Base-by-base conservation (phyloP, 2,888 invertebrate genomes). In the Zaprionus lineosus region DNA sequence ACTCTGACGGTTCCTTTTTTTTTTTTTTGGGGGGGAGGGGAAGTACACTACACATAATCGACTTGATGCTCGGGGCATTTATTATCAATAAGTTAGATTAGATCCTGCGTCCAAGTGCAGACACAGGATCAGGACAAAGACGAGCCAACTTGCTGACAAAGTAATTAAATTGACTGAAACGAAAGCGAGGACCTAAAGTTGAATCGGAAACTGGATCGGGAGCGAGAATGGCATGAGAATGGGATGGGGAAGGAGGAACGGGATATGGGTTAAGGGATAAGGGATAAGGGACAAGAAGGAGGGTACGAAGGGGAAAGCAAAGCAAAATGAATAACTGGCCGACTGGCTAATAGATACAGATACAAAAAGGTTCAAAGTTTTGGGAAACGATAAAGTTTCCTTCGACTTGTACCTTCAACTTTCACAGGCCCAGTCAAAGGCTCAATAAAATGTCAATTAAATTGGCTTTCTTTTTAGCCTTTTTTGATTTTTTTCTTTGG, bases 21-120 rank as follows among this genome's bases (percentile, higher is more conserved):
- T 31, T 19, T 24, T 18, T 7, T 33, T 24, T 7, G 19, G 18
- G 28, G 41, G 39, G 51, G 36, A 46, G 53, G 36, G 28, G 29
- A 40, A 40, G 19, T 43, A 36, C n/a, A 43, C 40, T 53, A 41
- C 44, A 55, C 58, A 52, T 81, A 84, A 85, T 81, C 74, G 85
- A 85, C 61, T 83, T 81, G 69, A 52, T 51, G 63, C 61, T 55
- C 58, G 41, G 60, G 74, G 62, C 74, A 85, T 84, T 81, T 85
- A 73, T 81, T 85, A 84, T 84, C 86, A 81, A 81, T 84, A 81
- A 84, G 86, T 84, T 85, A 68, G 71, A 79, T 83, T 85, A 69
- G 74, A 60, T 73, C 47, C 16, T 26, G 4, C 7, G 12, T 33
- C 15, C 55, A 24, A 24, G 2, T 4, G 8, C 19, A 24, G n/a